These are phyloP conservation scores for Brachionus asplanchnoidis DNA, from an alignment of 1,140 invertebrate species.

Conservation along the genomic window DNA sequence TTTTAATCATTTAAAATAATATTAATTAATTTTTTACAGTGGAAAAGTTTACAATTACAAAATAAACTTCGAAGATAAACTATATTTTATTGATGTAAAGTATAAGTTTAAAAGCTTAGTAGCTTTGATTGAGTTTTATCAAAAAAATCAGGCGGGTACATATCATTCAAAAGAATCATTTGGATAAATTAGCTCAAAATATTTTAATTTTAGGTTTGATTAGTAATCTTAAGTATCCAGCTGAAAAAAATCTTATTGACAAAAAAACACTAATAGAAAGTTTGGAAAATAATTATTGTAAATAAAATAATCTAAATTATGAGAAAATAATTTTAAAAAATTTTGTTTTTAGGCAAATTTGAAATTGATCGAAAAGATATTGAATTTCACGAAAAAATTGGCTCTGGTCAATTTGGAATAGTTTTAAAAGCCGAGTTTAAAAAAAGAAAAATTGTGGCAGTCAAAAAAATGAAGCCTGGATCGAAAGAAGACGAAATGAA, in stretches of 20 bases:
- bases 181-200: neutral
- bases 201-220: neutral
- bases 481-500: slow-evolving; percentile 40
- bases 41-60: slow-evolving; percentile 36
- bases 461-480: slow-evolving; percentile 28
- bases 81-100: neutral
- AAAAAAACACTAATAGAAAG: slow-evolving; percentile 17
- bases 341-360: neutral
- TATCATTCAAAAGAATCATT: neutral
- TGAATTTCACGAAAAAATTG: slow-evolving; percentile 38
- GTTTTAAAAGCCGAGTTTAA: slow-evolving; percentile 41
- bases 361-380: neutral
- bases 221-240: neutral
- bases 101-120: slow-evolving; percentile 8
- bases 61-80: neutral
- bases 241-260: slow-evolving; percentile 4
- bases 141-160: slow-evolving; percentile 27
- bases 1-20: neutral
- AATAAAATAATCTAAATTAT: neutral
- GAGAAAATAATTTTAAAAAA: neutral
- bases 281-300: neutral
- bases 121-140: slow-evolving; percentile 14
- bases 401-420: slow-evolving; percentile 37
- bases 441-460: slow-evolving; percentile 23
- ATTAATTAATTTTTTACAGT: neutral